Conservation (phyloP, 1,140 invertebrate genomes). For the Pseudoatta argentina region DNA sequence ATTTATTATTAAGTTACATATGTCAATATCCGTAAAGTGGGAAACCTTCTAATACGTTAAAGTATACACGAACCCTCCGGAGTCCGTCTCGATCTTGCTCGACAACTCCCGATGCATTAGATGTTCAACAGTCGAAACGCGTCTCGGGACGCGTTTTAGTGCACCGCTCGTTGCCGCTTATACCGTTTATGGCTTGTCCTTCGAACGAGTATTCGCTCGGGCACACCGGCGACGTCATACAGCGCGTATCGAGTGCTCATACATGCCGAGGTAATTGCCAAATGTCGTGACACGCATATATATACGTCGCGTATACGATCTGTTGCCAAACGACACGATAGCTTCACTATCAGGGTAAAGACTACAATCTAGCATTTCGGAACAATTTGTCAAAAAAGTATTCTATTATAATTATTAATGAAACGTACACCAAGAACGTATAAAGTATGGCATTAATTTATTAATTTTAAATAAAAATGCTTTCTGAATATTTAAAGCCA, state of each 20-base stretch:
- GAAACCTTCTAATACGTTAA: neutral
- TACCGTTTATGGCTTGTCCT: constrained; percentile 61
- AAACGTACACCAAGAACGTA: too few species aligned
- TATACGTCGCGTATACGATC: constrained; percentile 25
- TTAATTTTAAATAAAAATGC: neutral
- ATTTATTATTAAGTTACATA: constrained; percentile 4
- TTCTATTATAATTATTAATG: neutral
- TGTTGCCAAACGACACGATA: constrained; percentile 34
- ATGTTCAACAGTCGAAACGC: constrained; percentile 35
- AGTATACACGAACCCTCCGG: neutral
- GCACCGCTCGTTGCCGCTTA: constrained; percentile 62
- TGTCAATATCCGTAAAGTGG: neutral
- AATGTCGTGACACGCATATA: constrained; percentile 71
- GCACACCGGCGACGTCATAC: constrained; percentile 54
- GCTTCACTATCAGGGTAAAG: neutral
- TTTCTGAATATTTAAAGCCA: neutral
- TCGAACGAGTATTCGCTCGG: constrained; percentile 38
- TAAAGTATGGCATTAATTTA: neutral
- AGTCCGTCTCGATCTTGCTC: neutral
- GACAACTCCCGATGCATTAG: constrained; percentile 19
- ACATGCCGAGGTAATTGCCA: constrained; percentile 73
- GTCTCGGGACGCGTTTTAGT: constrained; percentile 37
- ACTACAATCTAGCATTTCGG: neutral
- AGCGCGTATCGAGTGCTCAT: constrained; percentile 38
- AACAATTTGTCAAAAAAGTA: neutral